phyloP scores from a whole-genome alignment of 2,113 vertebrate species.

The Tetrax tetrax region DNA sequence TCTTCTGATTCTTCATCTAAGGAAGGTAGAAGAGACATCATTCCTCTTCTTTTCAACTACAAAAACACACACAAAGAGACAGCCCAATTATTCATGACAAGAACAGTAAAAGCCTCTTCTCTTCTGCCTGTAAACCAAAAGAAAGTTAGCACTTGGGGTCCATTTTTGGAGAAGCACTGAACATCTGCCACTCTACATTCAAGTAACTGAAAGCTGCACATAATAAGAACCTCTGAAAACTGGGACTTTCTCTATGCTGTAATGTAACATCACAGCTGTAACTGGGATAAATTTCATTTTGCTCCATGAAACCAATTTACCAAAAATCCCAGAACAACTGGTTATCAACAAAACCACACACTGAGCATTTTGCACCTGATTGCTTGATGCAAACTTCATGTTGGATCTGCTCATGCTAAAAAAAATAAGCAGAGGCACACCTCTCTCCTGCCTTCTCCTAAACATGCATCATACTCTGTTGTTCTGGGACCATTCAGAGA shows the following conservation, averaged over 20 bases:
- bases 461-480: not conserved
- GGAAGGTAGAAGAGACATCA: constrained; percentile 71
- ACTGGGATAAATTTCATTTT: not conserved
- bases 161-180: not conserved
- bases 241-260: not conserved
- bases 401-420: not conserved
- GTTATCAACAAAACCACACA: not conserved
- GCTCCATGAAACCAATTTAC: not conserved
- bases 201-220: not conserved
- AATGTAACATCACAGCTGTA: not conserved
- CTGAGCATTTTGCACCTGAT: not conserved
- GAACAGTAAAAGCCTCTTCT: not conserved
- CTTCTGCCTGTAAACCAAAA: not conserved
- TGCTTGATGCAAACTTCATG: not conserved
- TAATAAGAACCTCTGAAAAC: not conserved
- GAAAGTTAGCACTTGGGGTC: not conserved
- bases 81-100: not conserved
- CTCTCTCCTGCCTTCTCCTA: not conserved
- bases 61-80: not conserved
- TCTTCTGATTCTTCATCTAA: constrained; percentile 79
- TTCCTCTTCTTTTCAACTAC: constrained; percentile 67
- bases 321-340: not conserved
- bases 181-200: not conserved
- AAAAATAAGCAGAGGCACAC: not conserved
- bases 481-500: not conserved